A percentile compares a stretch with the other conserved stretches of the same genome.
phyloP scores from a whole-genome alignment of 2,113 vertebrate species.

The Passer domesticus region DNA sequence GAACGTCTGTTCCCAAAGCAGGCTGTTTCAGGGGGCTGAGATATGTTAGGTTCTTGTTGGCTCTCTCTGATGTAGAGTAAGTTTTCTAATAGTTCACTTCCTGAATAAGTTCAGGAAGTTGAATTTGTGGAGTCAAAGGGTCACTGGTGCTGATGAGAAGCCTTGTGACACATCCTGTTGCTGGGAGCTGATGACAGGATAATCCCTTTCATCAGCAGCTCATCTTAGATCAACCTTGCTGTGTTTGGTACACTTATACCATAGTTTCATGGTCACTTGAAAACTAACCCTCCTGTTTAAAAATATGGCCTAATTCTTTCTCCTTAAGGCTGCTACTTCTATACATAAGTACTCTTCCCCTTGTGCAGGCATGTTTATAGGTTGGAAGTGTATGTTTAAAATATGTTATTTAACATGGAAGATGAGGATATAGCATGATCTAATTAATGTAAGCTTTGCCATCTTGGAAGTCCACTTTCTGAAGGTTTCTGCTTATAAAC shows the following conservation, averaged over 20 bases:
- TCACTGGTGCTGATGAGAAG: background rate
- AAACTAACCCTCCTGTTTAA: background rate
- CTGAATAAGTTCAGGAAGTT: background rate
- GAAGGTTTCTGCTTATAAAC: background rate
- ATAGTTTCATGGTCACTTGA: background rate
- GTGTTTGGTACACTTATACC: background rate
- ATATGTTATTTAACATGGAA: background rate
- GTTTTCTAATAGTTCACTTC: background rate
- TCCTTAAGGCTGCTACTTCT: background rate
- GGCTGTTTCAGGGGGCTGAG: background rate
- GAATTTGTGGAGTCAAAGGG: background rate
- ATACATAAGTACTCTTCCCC: background rate
- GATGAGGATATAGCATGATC: background rate
- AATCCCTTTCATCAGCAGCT: background rate
- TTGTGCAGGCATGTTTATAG: accelerated
- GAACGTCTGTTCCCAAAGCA: background rate
- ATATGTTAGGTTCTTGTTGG: background rate
- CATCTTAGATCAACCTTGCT: background rate
- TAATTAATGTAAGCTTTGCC: background rate
- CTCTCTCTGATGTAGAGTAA: background rate
- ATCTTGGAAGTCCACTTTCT: background rate
- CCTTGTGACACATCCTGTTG: background rate
- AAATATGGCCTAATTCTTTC: background rate
- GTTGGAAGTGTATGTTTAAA: background rate
- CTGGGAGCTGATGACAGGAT: background rate